These are phyloP conservation scores for Symphodus melops DNA, from an alignment of 2,113 vertebrate species.

Conservation along the genomic window DNA sequence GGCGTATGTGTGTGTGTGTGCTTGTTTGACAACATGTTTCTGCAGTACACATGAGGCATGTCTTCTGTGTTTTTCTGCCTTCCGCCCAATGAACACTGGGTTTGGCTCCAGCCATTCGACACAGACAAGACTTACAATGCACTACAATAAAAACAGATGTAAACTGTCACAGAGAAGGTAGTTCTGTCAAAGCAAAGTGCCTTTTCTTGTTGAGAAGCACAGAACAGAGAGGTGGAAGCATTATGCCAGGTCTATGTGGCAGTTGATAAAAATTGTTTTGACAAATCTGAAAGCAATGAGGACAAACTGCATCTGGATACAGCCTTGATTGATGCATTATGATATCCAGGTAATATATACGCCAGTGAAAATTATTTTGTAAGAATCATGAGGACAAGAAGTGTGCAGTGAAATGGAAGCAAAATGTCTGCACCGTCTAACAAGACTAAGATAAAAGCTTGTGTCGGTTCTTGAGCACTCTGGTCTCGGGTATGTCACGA, in stretches of 20 bases:
- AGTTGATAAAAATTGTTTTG: neutral
- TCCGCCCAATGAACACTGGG: slow-evolving; percentile 44
- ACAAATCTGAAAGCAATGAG: slow-evolving; percentile 6
- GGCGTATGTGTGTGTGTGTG: neutral
- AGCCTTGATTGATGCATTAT: neutral
- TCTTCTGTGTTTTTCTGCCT: slow-evolving; percentile 33
- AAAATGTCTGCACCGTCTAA: slow-evolving; percentile 26
- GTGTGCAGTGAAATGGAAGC: neutral
- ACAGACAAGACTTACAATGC: slow-evolving; percentile 44
- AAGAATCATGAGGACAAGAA: neutral
- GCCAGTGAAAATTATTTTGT: neutral
- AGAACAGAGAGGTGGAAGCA: neutral
- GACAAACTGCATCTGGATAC: slow-evolving; percentile 1
- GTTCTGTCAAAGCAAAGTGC: neutral
- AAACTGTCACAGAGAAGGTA: slow-evolving; percentile 43
- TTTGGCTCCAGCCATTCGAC: slow-evolving; percentile 60
- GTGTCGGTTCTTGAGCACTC: too few species aligned
- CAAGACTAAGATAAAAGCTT: slow-evolving; percentile 37
- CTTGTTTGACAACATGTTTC: too few species aligned
- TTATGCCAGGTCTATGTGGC: too few species aligned
- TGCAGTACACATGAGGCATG: slow-evolving; percentile 1
- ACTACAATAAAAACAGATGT: slow-evolving; percentile 64
- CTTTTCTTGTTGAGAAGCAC: slow-evolving; percentile 15
- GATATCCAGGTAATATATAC: neutral
- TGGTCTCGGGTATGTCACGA: too few species aligned